These are phyloP conservation scores for Amphiprion clarkii DNA, from an alignment of 2,797 vertebrate genomes.

Conservation along the genomic window DNA sequence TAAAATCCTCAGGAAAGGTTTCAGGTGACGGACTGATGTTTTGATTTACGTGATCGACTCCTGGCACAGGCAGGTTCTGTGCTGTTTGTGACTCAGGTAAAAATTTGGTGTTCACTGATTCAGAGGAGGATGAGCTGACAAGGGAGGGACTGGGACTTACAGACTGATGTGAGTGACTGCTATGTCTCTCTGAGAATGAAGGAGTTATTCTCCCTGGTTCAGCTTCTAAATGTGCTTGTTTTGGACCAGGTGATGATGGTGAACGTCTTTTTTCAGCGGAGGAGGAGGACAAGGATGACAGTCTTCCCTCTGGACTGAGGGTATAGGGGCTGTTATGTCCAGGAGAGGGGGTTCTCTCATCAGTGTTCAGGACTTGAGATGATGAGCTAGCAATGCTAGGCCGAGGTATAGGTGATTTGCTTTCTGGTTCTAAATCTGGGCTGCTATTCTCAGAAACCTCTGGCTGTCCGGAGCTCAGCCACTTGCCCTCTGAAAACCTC, in stretches of 20 bases:
- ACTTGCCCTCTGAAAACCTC: conserved; percentile 36
- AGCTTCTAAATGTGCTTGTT: conserved; percentile 41
- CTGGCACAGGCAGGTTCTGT: conserved; percentile 40
- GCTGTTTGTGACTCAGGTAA: conserved; percentile 36
- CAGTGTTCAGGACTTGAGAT: conserved; percentile 35
- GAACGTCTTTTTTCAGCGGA: conserved; percentile 66
- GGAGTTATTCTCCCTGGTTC: conserved; percentile 58
- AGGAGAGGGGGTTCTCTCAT: conserved; percentile 63
- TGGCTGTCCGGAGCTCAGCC: conserved; percentile 39
- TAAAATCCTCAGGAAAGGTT: conserved; percentile 36
- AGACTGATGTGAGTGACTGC: conserved; percentile 56
- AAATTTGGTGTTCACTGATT: conserved; percentile 40
- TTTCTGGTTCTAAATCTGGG: conserved; percentile 53
- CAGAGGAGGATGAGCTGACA: conserved; percentile 43
- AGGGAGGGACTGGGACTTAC: conserved; percentile 52
- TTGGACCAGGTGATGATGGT: conserved; percentile 45
- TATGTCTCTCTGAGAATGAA: conserved; percentile 48
- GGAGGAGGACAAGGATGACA: conserved; percentile 62
- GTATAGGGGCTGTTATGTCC: conserved; percentile 51
- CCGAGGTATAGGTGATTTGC: conserved; percentile 36
- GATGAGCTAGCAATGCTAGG: conserved; percentile 25
- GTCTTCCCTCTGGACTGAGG: conserved; percentile 48
- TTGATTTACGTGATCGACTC: conserved; percentile 22
- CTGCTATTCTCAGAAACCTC: conserved; percentile 35
- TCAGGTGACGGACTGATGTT: conserved; percentile 45